Evolutionary conservation across 2,113 vertebrate genomes (phyloP), one percentile per base, ranked within the genome.

Genomic region (Globicephala melas): DNA sequence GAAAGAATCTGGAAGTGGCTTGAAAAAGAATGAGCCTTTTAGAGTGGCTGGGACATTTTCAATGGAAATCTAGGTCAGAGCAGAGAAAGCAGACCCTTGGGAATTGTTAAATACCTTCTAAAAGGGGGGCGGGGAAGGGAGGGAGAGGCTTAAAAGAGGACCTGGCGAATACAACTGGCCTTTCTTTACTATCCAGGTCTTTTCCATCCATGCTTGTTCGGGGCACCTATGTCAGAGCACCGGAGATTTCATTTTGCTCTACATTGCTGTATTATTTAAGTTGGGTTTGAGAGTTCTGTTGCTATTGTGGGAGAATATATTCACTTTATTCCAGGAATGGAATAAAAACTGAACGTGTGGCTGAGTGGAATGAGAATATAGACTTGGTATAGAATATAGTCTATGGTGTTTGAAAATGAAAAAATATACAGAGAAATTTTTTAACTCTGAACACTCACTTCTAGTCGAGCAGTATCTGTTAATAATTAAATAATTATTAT

Each of bases 401-500:
- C 68, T 70, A 5, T 38, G 41, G 87, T 36, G 1, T 81, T 95
- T 90, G 63, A 87, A 93, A 97, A 87, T 38, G 44, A 28, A 44
- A 36, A 89, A 83, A 28, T 8, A 20, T 20, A 65, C 8, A n/a
- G 26, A 62, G 12, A 73, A 23, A 44, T 81, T 36, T 76, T 55
- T 94, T 28, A 86, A 65, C n/a, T 89, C 53, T 55, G 8, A 84
- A 33, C 38, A 50, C 15, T 85, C 23, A 1, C 26, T 38, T 70
- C 63, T 60, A 6, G 0, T 65, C 67, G 70, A 25, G 15, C 31
- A 76, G 6, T 88, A 33, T 86, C 70, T 77, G 11, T 88, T 65
- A 47, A 87, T 90, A 79, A 44, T 98, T 95, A 21, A 47, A 87
- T 90, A 82, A 44, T 98, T 94, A 21, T 50, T 25, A 11, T 93